Evolutionary conservation across 2,113 vertebrate species (phyloP), one percentile per base, ranked within the genome.

Genomic region (Lates calcarifer): DNA sequence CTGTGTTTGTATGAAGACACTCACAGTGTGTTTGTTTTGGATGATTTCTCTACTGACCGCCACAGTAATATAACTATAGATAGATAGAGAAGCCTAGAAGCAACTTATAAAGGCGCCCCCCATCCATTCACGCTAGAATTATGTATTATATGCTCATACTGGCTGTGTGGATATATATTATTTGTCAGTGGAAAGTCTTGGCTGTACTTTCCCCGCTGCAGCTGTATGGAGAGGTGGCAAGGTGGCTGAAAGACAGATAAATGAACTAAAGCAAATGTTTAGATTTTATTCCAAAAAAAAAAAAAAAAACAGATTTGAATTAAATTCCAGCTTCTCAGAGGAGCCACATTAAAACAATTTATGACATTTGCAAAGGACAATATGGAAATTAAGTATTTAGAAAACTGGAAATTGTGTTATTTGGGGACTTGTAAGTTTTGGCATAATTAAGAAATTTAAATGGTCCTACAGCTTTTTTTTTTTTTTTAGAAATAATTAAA

Each of bases 41-140:
- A 79, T 29, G 70, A 58, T 70, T 81, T 83, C 49, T 82, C 24
- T n/a, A 56, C 67, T 81, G 75, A 77, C 78, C 81, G 84, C 53
- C 24, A 55, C 53, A 60, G 70, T 77, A 61, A 87, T 68, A 78
- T 47, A 72, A 73, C 71, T 39, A 24, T 4, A 53, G 64, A 82
- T 43, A 33, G 56, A 80, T 68, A 77, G 60, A 71, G 51, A 80
- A 13, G 37, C 28, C 20, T 2, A 9, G 26, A 37, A 53, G 64
- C 0, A 26, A 45, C 56, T 76, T 72, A 47, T 13, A 60, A 57
- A 76, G 39, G 26, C 5, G 2, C 9, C 18, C 8, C 8, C 2
- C 29, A 84, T 82, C 62, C 62, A 69, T 79, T 73, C 55, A 55
- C 2, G 47, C 9, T 11, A 43, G 15, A 28, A 15, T 72, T 55